These are phyloP conservation scores for Sphaerophoria rueppellii DNA, from an alignment of 2,888 invertebrate species.

Conservation along the genomic window DNA sequence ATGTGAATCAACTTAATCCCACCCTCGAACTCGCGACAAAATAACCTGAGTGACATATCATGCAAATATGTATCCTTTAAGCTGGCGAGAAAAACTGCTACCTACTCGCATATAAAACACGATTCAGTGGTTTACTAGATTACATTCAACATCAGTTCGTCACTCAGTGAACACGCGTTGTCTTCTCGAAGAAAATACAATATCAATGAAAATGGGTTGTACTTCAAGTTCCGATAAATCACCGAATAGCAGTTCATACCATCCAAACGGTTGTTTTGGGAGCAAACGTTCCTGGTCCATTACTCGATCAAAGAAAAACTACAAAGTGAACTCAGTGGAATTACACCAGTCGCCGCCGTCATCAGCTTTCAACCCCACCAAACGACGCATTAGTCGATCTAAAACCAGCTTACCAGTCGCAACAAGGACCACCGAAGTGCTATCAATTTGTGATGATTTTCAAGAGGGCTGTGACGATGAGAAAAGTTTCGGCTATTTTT, in stretches of 20 bases:
- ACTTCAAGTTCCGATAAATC: slow-evolving; percentile 44
- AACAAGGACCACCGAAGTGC: slow-evolving; percentile 53
- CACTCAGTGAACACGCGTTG: slow-evolving; percentile 38
- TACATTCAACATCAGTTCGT: slow-evolving; percentile 42
- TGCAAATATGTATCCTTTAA: neutral
- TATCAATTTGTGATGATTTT: slow-evolving; percentile 78
- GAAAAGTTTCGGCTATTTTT: slow-evolving; percentile 74
- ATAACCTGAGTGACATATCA: slow-evolving; percentile 37
- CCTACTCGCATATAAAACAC: slow-evolving; percentile 37
- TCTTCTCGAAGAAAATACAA: neutral
- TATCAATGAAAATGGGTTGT: slow-evolving; percentile 52
- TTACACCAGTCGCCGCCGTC: neutral
- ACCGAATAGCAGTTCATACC: neutral
- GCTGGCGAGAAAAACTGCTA: neutral
- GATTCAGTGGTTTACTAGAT: neutral
- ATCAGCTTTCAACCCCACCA: neutral
- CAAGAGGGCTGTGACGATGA: slow-evolving; percentile 53
- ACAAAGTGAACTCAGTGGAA: slow-evolving; percentile 8
- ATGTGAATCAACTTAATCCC: slow-evolving; percentile 55
- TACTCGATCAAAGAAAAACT: slow-evolving; percentile 22
- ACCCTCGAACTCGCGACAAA: slow-evolving; percentile 20
- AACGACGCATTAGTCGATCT: neutral
- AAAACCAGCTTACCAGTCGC: slow-evolving; percentile 39
- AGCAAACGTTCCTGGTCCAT: slow-evolving; percentile 18
- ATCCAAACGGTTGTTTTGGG: slow-evolving; percentile 5